Base-by-base conservation (phyloP, 2,797 vertebrate species). In the Neopelma chrysocephalum region DNA sequence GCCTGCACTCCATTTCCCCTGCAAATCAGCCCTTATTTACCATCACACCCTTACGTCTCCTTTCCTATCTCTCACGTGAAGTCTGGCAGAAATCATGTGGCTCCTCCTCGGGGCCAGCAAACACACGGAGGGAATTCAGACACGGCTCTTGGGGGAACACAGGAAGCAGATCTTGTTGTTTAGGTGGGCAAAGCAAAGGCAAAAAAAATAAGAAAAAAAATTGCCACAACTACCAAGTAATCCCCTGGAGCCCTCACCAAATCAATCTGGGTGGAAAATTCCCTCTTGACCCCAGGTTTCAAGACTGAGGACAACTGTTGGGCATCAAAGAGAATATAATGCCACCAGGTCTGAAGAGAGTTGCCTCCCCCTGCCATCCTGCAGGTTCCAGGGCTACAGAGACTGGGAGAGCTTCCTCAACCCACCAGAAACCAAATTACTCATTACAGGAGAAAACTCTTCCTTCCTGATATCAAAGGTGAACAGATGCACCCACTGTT, bases 1-100 rank as follows among this genome's bases (percentile, higher is more conserved):
- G 89, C 82, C 85, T 94, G 93, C 78, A 53, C 82, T 93, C 78
- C 53, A 93, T 89, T 86, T 83, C 69, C 88, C 69, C 65, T 66
- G 38, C 81, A 10, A 79, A 76, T 58, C 1, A 72, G 64, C n/a
- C 27, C 57, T 66, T 57, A 66, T 84, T 94, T 45, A 73, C 65
- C 70, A 53, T 56, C 78, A 83, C 26, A 38, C 68, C 51, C 50
- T 79, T 18, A 76, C 3, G 0, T 34, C 77, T 64, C 83, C 57
- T 36, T 61, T 56, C 47, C 65, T 61, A 71, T 85, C 92, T 90
- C 32, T 32, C 70, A 61, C 12, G 1, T 83, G 80, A 64, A 77
- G 78, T 75, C 70, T 90, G 89, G 56, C 43, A 80, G 82, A 60
- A 60, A 38, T 8, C 40, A 45, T 15, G 70, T 26, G 42, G 82